Evolutionary conservation across 2,888 invertebrate species (phyloP).

Genomic region (Tenthredo livida): DNA sequence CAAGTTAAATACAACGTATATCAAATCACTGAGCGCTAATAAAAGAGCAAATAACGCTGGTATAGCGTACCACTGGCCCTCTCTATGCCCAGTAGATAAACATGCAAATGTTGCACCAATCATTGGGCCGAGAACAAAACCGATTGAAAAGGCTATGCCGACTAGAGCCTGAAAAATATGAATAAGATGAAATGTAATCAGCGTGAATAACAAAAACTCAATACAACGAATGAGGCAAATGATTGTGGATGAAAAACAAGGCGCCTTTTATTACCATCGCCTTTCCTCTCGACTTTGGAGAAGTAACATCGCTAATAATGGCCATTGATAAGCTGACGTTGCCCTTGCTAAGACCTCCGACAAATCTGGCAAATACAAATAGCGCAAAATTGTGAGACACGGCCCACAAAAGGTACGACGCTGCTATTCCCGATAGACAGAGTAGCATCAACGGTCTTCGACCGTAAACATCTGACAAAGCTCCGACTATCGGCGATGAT

Average conservation of each 20-base stretch:
- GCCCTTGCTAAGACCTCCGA: conserved; percentile 98
- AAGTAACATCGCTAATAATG: conserved; percentile 95
- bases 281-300: conserved; percentile 90
- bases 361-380: conserved; percentile 94
- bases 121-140: conserved; percentile 97
- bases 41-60: conserved; percentile 90
- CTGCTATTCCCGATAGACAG: conserved; percentile 92
- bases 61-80: conserved; percentile 87
- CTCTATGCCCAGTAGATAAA: conserved; percentile 80
- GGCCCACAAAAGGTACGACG: conserved; percentile 95
- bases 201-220: neutral
- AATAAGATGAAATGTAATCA: neutral
- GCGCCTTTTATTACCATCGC: conserved; percentile 90
- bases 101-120: conserved; percentile 94
- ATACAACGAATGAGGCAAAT: conserved; percentile 37
- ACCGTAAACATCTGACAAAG: conserved; percentile 96
- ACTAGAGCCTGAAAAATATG: conserved; percentile 89
- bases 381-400: conserved; percentile 91
- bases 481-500: conserved; percentile 96
- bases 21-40: conserved; percentile 88
- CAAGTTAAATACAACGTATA: conserved; percentile 86
- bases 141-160: conserved; percentile 97
- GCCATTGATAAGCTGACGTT: conserved; percentile 98
- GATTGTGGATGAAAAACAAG: conserved; percentile 46
- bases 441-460: conserved; percentile 91